phyloP scores from a whole-genome alignment of 2,113 vertebrate species.

The Rhynchopsitta pachyrhyncha region DNA sequence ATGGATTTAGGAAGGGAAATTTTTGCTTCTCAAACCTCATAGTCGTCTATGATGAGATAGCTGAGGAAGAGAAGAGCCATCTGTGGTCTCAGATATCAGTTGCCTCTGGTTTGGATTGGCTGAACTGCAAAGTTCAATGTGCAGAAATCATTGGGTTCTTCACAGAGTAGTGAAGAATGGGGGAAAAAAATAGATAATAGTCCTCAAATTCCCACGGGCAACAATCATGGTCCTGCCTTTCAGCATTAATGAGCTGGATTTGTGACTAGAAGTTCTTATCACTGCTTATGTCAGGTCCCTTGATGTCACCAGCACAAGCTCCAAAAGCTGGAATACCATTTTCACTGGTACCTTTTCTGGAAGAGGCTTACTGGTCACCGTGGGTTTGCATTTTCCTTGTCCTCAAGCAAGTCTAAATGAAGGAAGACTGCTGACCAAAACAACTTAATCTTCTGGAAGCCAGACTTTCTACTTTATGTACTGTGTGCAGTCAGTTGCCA shows the following conservation, averaged over 20 bases:
- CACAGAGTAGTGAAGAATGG: background rate
- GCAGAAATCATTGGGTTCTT: background rate
- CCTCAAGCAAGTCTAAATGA: background rate
- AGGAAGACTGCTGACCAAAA: background rate
- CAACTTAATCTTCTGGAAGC: background rate
- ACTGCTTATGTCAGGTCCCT: background rate
- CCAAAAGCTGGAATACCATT: background rate
- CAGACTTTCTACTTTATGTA: background rate
- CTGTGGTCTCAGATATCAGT: background rate
- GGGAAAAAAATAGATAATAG: background rate
- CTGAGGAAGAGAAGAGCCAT: background rate
- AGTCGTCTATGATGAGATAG: background rate
- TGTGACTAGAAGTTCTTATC: rapidly evolving
- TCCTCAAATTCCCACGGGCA: background rate
- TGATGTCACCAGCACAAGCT: background rate
- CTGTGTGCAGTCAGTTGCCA: background rate
- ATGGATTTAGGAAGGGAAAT: background rate
- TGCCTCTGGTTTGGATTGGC: background rate
- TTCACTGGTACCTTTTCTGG: background rate
- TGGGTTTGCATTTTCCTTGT: background rate
- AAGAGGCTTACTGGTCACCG: background rate
- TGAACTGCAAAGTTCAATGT: background rate
- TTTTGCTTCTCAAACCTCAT: background rate
- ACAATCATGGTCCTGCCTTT: background rate
- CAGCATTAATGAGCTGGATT: background rate